phyloP scores from a whole-genome alignment of 2,113 vertebrate species.

The Egretta garzetta region DNA sequence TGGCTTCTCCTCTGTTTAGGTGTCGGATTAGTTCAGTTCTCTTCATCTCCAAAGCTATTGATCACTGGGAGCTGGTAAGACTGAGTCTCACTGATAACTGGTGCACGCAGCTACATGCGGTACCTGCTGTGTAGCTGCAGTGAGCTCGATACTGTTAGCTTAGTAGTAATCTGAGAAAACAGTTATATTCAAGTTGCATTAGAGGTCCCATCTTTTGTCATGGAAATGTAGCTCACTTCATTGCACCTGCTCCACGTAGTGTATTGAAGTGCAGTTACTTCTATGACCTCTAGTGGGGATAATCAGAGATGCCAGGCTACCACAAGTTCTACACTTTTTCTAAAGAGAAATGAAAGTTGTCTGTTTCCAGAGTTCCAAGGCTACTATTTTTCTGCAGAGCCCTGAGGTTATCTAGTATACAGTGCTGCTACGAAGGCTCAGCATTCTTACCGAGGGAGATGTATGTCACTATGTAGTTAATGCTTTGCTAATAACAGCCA shows the following conservation, averaged over 20 bases:
- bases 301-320: background rate
- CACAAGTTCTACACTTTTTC: background rate
- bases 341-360: background rate
- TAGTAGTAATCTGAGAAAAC: background rate
- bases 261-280: background rate
- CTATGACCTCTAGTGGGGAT: slow-evolving; percentile 41
- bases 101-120: background rate
- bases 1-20: background rate
- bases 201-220: background rate
- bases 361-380: background rate
- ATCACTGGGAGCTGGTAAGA: background rate
- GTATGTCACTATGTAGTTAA: background rate
- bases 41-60: background rate
- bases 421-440: background rate
- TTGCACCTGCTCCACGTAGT: rapidly evolving
- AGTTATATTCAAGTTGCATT: background rate
- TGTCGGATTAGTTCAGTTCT: background rate
- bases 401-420: background rate
- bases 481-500: background rate
- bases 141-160: background rate
- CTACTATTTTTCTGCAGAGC: background rate
- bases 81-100: background rate
- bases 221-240: background rate
- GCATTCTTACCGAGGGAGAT: background rate
- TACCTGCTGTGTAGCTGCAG: background rate